Conservation (phyloP, 2,113 vertebrate species). For the Polyodon spathula region DNA sequence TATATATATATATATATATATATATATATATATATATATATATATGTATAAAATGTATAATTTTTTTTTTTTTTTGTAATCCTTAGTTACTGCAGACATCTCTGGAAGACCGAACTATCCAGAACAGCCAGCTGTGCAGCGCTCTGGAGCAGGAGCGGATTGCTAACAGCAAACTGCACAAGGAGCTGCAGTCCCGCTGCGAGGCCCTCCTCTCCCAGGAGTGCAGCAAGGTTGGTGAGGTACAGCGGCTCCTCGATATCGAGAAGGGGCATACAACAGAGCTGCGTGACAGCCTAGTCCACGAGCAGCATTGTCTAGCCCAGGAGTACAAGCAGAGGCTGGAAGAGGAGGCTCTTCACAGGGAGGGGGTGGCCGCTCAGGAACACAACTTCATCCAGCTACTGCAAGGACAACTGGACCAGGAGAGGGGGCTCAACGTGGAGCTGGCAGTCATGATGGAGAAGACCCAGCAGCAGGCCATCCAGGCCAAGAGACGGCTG, state of each 20-base stretch:
- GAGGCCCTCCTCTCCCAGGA: slow-evolving; percentile 61
- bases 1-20: no score
- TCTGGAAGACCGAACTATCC: slow-evolving; percentile 46
- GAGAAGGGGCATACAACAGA: slow-evolving; percentile 50
- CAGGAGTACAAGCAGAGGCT: slow-evolving; percentile 50
- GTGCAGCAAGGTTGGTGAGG: slow-evolving; percentile 41
- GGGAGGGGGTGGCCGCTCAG: slow-evolving; percentile 39
- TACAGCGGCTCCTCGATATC: slow-evolving; percentile 48
- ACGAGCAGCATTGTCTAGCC: slow-evolving; percentile 49
- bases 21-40: no score
- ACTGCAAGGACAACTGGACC: slow-evolving; percentile 58
- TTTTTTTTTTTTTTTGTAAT: background rate
- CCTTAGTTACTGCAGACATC: slow-evolving; percentile 54
- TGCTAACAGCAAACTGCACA: slow-evolving; percentile 61
- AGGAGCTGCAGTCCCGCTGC: slow-evolving; percentile 77
- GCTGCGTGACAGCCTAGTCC: slow-evolving; percentile 50
- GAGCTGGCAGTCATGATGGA: slow-evolving; percentile 55
- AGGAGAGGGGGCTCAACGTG: slow-evolving; percentile 50
- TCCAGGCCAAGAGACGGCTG: slow-evolving; percentile 50
- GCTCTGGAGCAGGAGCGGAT: slow-evolving; percentile 66
- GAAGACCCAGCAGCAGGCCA: slow-evolving; percentile 48
- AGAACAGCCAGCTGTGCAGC: slow-evolving; percentile 48
- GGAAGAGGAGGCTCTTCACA: slow-evolving; percentile 47
- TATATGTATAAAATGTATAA: background rate
- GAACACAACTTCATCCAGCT: slow-evolving; percentile 56